These are phyloP conservation scores for Meiosimyza decipiens DNA, from an alignment of 2,888 invertebrate genomes.

Conservation along the genomic window DNA sequence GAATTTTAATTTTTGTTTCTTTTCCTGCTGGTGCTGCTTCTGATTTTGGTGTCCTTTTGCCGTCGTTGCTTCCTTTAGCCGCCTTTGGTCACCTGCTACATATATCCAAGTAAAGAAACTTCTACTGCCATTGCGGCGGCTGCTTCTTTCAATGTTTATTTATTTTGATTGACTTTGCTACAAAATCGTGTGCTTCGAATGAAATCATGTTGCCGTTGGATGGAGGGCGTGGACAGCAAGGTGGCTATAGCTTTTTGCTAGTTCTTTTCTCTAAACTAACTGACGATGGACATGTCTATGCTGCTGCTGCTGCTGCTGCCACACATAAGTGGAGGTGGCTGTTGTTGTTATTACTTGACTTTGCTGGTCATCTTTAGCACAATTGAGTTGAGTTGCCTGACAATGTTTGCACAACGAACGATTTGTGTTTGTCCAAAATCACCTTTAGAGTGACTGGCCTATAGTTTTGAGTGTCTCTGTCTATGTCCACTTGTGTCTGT, in stretches of 20 bases:
- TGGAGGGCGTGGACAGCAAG: no score
- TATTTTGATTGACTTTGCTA: conserved; percentile 11
- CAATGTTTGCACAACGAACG: background rate
- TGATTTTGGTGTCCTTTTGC: background rate
- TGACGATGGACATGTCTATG: no score
- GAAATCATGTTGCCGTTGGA: background rate
- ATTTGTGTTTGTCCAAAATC: conserved; percentile 21
- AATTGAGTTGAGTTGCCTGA: conserved; percentile 5
- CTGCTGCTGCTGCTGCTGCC: no score
- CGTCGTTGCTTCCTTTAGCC: background rate
- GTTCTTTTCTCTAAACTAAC: no score
- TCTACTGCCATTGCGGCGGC: no score
- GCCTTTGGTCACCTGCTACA: background rate
- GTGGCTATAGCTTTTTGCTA: no score
- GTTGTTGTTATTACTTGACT: background rate
- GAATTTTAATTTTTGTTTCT: background rate
- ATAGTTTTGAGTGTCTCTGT: background rate
- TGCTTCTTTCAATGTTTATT: background rate
- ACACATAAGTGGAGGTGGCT: background rate
- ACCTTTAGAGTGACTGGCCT: conserved; percentile 2
- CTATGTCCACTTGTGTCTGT: background rate
- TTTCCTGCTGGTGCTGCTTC: background rate
- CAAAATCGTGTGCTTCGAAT: background rate
- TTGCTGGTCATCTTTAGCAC: conserved; percentile 8
- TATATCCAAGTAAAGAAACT: background rate